Evolutionary conservation across 2,888 invertebrate species (phyloP), one percentile per base, ranked within the genome.

Genomic region (Calliopum simillimum): DNA sequence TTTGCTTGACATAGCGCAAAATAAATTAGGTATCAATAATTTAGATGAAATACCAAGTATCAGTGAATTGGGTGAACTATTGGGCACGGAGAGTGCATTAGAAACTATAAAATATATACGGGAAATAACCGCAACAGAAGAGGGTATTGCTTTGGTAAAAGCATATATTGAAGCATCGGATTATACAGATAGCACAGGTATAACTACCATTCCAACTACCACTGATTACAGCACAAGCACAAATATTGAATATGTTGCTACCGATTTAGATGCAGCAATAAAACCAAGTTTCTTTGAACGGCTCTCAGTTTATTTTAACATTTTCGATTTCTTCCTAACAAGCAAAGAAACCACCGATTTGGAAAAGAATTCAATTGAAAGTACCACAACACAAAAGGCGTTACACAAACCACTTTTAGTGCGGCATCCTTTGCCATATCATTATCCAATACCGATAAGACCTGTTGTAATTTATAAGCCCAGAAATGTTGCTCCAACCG

Each of bases 81-180:
- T 84, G 58, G 84, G 84, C 13, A 83, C 83, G 0, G 69, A 75
- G n/a, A 79, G 71, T 46, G 69, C 75, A 5, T 58, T 71, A 4
- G 82, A 84, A 11, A 84, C 84, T 14, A 77, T 84, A 4, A 75
- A 79, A 12, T 80, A 79, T 19, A 76, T 84, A 23, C 81, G 82
- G 4, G 68, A 79, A 2, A 68, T 84, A 23, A 78, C 79, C 1
- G 71, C 78, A 19, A 80, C 79, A 21, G 82, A 81, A 5, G 78
- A 79, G 59, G 84, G 84, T 8, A 76, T 84, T 3, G 78, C 78
- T 0, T 59, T 84, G 19, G 77, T 84, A 72, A 83, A 81, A 55
- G 77, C 81, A 3, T 84, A 82, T 23, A 76, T 82, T 16, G 79
- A 79, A 65, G 76, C 80, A 0, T 63, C 80, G 3, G 81, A 82